These are phyloP conservation scores for Brachionus rubens DNA, from an alignment of 1,140 invertebrate genomes.

Conservation along the genomic window DNA sequence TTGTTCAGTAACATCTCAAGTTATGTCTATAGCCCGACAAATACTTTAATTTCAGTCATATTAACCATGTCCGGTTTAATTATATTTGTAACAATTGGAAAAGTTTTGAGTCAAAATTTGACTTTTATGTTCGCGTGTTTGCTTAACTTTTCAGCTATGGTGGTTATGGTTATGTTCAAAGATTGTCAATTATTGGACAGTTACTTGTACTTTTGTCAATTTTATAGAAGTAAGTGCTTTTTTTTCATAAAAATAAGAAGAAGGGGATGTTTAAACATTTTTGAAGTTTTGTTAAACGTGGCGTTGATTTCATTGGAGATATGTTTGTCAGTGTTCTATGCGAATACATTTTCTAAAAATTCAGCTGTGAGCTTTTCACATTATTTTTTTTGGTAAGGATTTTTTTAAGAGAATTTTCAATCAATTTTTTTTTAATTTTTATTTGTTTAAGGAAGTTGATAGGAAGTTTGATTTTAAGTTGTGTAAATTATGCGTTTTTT, in stretches of 20 bases:
- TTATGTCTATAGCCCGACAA: not conserved
- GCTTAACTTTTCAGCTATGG: not conserved
- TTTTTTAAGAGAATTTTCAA: not conserved
- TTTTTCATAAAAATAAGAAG: not conserved
- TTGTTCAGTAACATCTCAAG: not conserved
- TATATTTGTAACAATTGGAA: not conserved
- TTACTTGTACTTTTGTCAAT: not conserved
- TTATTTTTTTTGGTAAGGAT: slow-evolving; percentile 16
- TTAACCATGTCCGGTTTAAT: not conserved
- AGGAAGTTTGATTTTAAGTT: not conserved
- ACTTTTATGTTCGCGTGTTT: not conserved
- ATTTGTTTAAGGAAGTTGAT: not conserved
- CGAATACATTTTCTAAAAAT: not conserved
- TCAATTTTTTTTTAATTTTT: not conserved
- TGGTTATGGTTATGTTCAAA: not conserved
- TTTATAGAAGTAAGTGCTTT: not conserved
- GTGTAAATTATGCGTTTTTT: not conserved
- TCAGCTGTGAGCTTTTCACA: slow-evolving; percentile 10
- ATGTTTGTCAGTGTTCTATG: not conserved
- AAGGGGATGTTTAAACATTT: not conserved
- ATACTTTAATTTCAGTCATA: not conserved
- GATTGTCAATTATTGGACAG: not conserved
- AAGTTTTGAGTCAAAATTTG: not conserved
- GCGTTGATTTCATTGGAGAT: not conserved
- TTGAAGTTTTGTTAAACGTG: not conserved